Evolutionary conservation across 2,113 vertebrate genomes (phyloP).

Genomic region (Calcarius ornatus): DNA sequence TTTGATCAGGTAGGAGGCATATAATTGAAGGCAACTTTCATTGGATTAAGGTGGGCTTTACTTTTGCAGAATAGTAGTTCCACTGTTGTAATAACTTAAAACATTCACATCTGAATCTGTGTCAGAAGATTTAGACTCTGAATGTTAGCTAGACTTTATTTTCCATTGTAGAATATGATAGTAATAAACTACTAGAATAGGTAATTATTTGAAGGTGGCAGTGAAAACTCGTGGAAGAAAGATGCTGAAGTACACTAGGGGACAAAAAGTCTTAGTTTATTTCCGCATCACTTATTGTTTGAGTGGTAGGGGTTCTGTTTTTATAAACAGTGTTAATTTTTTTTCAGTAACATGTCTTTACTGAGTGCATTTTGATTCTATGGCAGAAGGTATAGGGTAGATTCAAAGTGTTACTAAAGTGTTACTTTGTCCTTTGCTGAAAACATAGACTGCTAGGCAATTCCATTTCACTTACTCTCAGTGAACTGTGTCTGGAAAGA

Average conservation of each 20-base stretch:
- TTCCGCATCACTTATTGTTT: not conserved
- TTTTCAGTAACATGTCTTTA: not conserved
- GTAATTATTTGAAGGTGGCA: not conserved
- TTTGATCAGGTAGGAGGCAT: conserved; percentile 91
- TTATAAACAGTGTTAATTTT: not conserved
- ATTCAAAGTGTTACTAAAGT: not conserved
- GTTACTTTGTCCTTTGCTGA: not conserved
- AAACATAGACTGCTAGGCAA: not conserved
- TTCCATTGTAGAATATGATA: not conserved
- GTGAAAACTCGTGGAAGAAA: not conserved
- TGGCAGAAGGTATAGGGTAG: not conserved
- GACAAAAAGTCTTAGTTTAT: not conserved
- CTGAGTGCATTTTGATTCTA: not conserved
- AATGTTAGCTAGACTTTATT: not conserved
- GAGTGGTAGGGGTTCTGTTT: not conserved
- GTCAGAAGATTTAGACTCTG: not conserved
- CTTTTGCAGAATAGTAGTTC: not conserved
- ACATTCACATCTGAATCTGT: fast-evolving
- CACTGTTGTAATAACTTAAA: not conserved
- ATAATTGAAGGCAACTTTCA: not conserved
- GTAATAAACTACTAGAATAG: not conserved
- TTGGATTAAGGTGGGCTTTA: not conserved
- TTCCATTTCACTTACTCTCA: not conserved
- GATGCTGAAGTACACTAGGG: not conserved
- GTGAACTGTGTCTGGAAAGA: not conserved